Percentiles rank a stretch among this genome's conserved stretches.
phyloP scores from a whole-genome alignment of 2,888 invertebrate species.

The Macaria notata region DNA sequence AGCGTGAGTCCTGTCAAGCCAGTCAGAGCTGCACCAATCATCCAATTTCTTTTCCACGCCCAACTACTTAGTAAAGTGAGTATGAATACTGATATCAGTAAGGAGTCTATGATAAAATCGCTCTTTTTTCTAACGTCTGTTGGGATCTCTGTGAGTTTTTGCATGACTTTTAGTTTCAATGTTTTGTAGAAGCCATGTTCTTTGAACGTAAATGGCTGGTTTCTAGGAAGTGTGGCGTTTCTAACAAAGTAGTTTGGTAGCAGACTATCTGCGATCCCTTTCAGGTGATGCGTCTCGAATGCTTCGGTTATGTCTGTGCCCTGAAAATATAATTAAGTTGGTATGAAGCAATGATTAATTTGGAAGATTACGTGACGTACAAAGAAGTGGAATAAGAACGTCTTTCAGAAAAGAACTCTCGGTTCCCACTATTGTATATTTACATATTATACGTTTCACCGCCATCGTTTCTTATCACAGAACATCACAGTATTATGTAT shows the following conservation, averaged over 20 bases:
- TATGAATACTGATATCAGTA: slow-evolving; percentile 50
- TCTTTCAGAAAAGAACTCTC: too few relatives aligned
- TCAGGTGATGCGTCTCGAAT: slow-evolving; percentile 84
- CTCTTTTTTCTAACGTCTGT: slow-evolving; percentile 55
- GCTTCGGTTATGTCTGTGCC: slow-evolving; percentile 86
- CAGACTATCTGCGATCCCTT: slow-evolving; percentile 81
- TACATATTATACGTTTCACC: too few relatives aligned
- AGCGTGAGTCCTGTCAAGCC: slow-evolving; percentile 49
- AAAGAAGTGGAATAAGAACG: too few relatives aligned
- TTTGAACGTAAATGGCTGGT: slow-evolving; percentile 88
- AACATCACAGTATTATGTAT: too few relatives aligned
- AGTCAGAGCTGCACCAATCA: slow-evolving; percentile 51
- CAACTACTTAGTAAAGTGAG: slow-evolving; percentile 56
- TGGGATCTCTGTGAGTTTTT: slow-evolving; percentile 79
- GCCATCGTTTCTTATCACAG: too few relatives aligned
- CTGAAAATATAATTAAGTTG: slow-evolving; percentile 47
- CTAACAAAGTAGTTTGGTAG: slow-evolving; percentile 86
- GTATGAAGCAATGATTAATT: too few relatives aligned
- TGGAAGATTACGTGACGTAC: too few relatives aligned
- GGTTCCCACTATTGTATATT: too few relatives aligned
- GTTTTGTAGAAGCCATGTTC: slow-evolving; percentile 90
- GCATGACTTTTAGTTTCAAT: slow-evolving; percentile 83
- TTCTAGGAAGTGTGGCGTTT: slow-evolving; percentile 83
- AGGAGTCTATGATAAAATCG: slow-evolving; percentile 54
- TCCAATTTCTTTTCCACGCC: slow-evolving; percentile 50